Base-by-base conservation (phyloP, 1,140 invertebrate species). In the Capitella teleta region DNA sequence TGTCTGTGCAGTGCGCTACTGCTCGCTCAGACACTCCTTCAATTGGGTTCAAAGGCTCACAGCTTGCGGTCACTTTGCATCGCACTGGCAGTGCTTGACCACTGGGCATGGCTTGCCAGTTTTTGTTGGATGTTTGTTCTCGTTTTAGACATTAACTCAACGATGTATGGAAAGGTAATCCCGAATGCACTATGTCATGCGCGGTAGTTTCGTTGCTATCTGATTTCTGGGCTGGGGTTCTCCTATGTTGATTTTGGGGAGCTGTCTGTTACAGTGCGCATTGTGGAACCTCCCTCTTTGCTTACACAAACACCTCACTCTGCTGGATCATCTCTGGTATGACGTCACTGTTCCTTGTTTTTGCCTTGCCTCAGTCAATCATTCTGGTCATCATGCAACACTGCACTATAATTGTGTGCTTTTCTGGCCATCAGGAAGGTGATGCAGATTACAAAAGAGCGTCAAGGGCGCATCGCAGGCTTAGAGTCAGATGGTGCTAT, bases 101-200 rank as follows among this genome's bases (percentile, higher is more conserved):
- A 75, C 46, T 79, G 76, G 59, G 53, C 62, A 36, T 78, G 77
- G 57, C 60, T 79, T 47, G 63, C 71, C 0, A 66, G 77, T 0
- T 79, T 79, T 57, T 71, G 72, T 36, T 79, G 78, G 78, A 78
- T 77, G 74, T 71, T 74, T 30, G 68, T 74, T 1, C 72, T 79
- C 59, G 71, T 77, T 0, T 77, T 74, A 58, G 78, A 79, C 54
- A 72, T 79, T 5, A 78, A 73, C 63, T 63, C 72, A 28, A 92
- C 87, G 3, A 74, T 76, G 61, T 59, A 60, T 12, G 54, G 51
- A 23, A 44, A 56, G 16, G 50, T 55, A 41, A 58, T 51, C 5
- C 61, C 41, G 6, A 30, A 32, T 10, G 40, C 38, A 1, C 52
- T 45, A 18, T 41, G 51, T n/a, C 48, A 47, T 19, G 53, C 46